These are phyloP conservation scores for Lycia hirtaria DNA, from an alignment of 2,888 invertebrate genomes.

Conservation along the genomic window DNA sequence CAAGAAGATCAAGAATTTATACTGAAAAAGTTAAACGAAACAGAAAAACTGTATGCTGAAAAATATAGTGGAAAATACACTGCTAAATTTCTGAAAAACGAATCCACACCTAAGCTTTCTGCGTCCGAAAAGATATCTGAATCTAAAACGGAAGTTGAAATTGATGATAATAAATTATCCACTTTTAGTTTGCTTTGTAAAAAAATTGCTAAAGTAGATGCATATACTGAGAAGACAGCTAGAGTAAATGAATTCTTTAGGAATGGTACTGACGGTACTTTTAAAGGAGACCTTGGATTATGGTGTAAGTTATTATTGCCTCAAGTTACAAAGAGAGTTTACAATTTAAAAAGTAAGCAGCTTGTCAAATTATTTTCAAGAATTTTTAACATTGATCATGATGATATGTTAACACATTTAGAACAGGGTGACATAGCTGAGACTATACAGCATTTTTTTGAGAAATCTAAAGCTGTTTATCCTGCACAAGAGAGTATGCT, in stretches of 20 bases:
- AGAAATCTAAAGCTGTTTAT: constrained; percentile 84
- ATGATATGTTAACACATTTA: constrained; percentile 93
- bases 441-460: constrained; percentile 92
- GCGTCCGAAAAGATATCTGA: constrained; percentile 26
- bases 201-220: constrained; percentile 90
- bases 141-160: constrained; percentile 40
- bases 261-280: constrained; percentile 86
- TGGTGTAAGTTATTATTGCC: constrained; percentile 95
- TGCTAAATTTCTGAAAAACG: constrained; percentile 71
- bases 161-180: constrained; percentile 89
- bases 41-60: constrained; percentile 81
- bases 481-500: constrained; percentile 89
- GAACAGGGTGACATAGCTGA: constrained; percentile 96
- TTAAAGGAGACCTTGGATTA: constrained; percentile 91
- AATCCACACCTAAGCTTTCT: constrained; percentile 46
- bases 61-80: constrained; percentile 81
- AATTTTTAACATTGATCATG: constrained; percentile 90
- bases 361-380: constrained; percentile 94
- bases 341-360: constrained; percentile 97
- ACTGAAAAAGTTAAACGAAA: constrained; percentile 87
- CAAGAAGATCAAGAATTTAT: constrained; percentile 89
- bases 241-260: constrained; percentile 88
- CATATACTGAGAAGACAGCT: constrained; percentile 93
- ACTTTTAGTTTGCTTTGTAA: constrained; percentile 92
- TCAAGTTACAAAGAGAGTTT: constrained; percentile 92